A percentile compares a stretch with the other conserved stretches of the same genome.
These are phyloP conservation scores for Probosciger aterrimus DNA, from an alignment of 2,113 vertebrate species.

Conservation along the genomic window DNA sequence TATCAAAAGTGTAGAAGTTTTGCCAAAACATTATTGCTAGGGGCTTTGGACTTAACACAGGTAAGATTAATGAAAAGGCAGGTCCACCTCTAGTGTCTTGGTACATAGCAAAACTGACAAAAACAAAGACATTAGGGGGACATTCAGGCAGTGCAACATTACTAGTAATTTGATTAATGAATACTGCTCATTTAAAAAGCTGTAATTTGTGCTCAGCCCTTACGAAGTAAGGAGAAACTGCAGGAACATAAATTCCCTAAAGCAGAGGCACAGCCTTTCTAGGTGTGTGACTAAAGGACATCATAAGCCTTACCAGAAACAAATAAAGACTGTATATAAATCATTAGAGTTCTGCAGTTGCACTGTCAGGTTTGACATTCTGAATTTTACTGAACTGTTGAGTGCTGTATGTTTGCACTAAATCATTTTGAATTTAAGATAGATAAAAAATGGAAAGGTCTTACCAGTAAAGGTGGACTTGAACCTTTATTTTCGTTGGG, in stretches of 20 bases:
- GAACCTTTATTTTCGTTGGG: not conserved
- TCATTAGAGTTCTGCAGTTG: not conserved
- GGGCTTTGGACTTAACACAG: not conserved
- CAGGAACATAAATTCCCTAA: not conserved
- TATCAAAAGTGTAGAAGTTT: not conserved
- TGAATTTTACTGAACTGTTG: not conserved
- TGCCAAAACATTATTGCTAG: not conserved
- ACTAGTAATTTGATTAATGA: conserved; percentile 22
- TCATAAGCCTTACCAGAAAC: not conserved
- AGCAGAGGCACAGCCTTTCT: not conserved
- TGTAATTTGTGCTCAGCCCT: conserved; percentile 26
- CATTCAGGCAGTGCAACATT: not conserved
- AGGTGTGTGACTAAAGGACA: not conserved
- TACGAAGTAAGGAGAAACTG: not conserved
- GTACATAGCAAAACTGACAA: not conserved
- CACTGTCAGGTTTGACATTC: not conserved
- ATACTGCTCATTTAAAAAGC: not conserved
- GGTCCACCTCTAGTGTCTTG: not conserved
- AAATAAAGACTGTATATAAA: not conserved
- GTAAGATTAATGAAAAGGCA: not conserved
- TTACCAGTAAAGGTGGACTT: not conserved
- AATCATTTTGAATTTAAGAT: not conserved
- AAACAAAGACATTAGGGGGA: not conserved
- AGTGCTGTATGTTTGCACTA: not conserved
- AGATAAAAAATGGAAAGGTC: not conserved